Conservation (phyloP, 2,113 vertebrate species). For the Epinephelus cyanopodus region DNA sequence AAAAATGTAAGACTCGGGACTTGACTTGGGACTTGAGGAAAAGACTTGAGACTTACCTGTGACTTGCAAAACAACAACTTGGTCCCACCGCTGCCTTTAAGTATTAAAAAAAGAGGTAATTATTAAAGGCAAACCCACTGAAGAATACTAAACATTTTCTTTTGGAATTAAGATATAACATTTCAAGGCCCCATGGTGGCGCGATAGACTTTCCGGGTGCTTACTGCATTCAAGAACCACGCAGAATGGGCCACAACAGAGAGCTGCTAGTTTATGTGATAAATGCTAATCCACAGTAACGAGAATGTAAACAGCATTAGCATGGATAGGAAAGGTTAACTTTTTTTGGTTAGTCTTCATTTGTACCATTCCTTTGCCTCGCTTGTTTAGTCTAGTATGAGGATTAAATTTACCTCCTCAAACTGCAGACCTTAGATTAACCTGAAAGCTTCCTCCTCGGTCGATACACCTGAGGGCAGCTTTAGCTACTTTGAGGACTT, state of each 20-base stretch:
- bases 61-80: too few species aligned
- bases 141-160: not conserved
- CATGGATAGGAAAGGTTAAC: not conserved
- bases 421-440: slow-evolving; percentile 10
- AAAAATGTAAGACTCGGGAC: too few species aligned
- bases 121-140: not conserved
- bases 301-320: not conserved
- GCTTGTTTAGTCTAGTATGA: not conserved
- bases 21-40: too few species aligned
- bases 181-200: not conserved
- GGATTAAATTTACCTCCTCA: not conserved
- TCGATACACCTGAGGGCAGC: not conserved
- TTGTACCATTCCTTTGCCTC: not conserved
- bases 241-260: not conserved
- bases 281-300: not conserved
- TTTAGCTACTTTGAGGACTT: not conserved
- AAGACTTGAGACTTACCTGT: too few species aligned
- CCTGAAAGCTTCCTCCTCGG: not conserved
- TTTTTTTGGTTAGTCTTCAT: not conserved
- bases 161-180: not conserved
- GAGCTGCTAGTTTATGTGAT: not conserved
- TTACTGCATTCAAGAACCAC: not conserved
- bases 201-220: not conserved
- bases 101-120: too few species aligned
- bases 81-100: too few species aligned